A percentile compares a stretch with the other conserved stretches of the same genome.
phyloP scores from a whole-genome alignment of 2,113 vertebrate genomes.

The Macquaria ambigua region DNA sequence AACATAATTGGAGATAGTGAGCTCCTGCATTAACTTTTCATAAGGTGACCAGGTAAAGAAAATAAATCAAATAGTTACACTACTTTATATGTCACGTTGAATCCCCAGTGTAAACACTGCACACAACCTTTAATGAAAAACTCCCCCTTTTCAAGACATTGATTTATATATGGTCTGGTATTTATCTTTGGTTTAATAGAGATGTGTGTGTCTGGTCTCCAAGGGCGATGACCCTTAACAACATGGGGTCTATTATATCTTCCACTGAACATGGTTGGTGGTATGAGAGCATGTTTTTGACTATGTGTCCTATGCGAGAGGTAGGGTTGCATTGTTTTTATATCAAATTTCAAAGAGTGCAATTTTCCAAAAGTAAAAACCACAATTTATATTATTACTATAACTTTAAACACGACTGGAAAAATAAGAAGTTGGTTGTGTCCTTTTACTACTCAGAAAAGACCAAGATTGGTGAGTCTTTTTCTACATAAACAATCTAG shows the following conservation, averaged over 20 bases:
- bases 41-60: constrained; percentile 25
- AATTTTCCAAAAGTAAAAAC: neutral
- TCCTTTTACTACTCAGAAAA: no score
- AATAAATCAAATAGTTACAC: constrained; percentile 47
- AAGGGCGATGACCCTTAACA: neutral
- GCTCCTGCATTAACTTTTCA: constrained; percentile 56
- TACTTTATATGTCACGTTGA: constrained; percentile 33
- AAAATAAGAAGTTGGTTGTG: no score
- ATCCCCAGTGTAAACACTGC: constrained; percentile 21
- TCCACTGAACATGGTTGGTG: neutral
- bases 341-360: no score
- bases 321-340: neutral
- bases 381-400: neutral
- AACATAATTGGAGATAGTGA: neutral
- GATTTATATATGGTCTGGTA: neutral
- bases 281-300: neutral
- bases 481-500: neutral
- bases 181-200: neutral
- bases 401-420: neutral
- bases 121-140: constrained; percentile 44
- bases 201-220: constrained; percentile 1
- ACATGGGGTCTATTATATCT: neutral
- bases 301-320: neutral
- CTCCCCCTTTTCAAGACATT: neutral
- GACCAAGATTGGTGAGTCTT: no score